Percentiles rank a stretch among this genome's conserved stretches.
Evolutionary conservation across 1,140 invertebrate species (phyloP).

Genomic region (Telenomus remus): DNA sequence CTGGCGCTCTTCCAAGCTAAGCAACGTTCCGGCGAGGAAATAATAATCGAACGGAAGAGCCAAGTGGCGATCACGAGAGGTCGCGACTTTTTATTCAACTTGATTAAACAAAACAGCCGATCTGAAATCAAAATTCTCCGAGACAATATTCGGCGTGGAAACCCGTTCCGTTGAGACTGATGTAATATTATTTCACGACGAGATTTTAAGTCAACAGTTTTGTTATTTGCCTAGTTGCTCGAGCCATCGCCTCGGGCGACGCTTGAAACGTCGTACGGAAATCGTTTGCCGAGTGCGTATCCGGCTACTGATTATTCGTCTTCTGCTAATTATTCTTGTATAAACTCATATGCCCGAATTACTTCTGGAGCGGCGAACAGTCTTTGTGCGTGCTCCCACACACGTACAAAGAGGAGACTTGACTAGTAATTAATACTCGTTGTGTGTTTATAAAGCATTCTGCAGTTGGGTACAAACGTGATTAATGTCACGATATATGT

Average conservation of each 20-base stretch:
- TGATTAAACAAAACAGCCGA: conserved; percentile 31
- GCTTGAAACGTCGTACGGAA: too few relatives aligned
- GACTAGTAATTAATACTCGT: conserved; percentile 56
- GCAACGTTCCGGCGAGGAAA: conserved; percentile 27
- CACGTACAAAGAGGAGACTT: conserved; percentile 37
- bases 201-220: conserved; percentile 9
- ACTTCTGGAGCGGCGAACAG: conserved; percentile 32
- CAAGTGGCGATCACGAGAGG: conserved; percentile 34
- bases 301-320: too few relatives aligned
- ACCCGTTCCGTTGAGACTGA: too few relatives aligned
- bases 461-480: conserved; percentile 52
- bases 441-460: conserved; percentile 55
- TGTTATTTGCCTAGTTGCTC: not conserved
- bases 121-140: conserved; percentile 1
- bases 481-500: conserved; percentile 58
- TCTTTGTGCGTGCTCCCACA: conserved; percentile 41
- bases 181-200: conserved; percentile 14
- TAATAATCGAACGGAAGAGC: conserved; percentile 52
- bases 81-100: conserved; percentile 27
- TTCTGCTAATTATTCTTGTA: conserved; percentile 33
- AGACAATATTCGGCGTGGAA: too few relatives aligned
- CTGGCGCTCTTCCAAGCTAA: conserved; percentile 48
- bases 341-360: conserved; percentile 26
- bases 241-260: too few relatives aligned
- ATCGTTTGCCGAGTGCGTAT: too few relatives aligned